These are phyloP conservation scores for Cyclura pinguis DNA, from an alignment of 2,797 vertebrate species.

Conservation along the genomic window DNA sequence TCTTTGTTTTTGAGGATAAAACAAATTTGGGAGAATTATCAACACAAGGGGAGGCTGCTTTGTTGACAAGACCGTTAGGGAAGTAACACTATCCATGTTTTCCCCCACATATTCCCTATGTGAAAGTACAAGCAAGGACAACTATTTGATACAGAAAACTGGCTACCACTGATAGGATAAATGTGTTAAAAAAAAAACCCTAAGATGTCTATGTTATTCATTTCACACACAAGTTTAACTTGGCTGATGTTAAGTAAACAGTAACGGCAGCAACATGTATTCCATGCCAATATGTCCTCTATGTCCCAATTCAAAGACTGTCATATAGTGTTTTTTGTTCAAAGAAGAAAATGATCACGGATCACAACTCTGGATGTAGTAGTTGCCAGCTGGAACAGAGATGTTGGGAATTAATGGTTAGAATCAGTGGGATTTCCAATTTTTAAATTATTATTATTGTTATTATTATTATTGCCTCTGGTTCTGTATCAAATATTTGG, in stretches of 20 bases:
- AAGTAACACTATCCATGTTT: slow-evolving; percentile 7
- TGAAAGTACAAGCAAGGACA: slow-evolving; percentile 74
- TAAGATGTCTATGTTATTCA: slow-evolving; percentile 24
- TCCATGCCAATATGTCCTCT: not conserved
- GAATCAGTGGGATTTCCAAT: not conserved
- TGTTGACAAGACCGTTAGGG: slow-evolving; percentile 44
- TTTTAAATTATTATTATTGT: too few relatives aligned
- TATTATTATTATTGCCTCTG: not conserved
- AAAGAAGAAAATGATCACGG: not conserved
- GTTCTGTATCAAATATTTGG: not conserved
- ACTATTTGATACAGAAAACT: slow-evolving; percentile 60
- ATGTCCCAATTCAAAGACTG: not conserved
- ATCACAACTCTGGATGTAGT: not conserved
- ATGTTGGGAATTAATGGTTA: too few relatives aligned
- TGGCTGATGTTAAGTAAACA: slow-evolving; percentile 55
- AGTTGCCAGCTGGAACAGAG: not conserved
- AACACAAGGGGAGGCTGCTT: slow-evolving; percentile 61
- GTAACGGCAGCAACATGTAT: slow-evolving; percentile 21
- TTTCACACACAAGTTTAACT: slow-evolving; percentile 48
- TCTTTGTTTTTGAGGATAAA: slow-evolving; percentile 51
- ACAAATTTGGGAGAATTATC: slow-evolving; percentile 68
- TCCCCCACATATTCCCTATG: slow-evolving; percentile 50
- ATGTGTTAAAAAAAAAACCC: slow-evolving; percentile 53
- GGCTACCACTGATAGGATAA: slow-evolving; percentile 68
- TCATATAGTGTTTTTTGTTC: not conserved